Base-by-base conservation (phyloP, 2,113 vertebrate genomes). In the Cinclus mexicanus region DNA sequence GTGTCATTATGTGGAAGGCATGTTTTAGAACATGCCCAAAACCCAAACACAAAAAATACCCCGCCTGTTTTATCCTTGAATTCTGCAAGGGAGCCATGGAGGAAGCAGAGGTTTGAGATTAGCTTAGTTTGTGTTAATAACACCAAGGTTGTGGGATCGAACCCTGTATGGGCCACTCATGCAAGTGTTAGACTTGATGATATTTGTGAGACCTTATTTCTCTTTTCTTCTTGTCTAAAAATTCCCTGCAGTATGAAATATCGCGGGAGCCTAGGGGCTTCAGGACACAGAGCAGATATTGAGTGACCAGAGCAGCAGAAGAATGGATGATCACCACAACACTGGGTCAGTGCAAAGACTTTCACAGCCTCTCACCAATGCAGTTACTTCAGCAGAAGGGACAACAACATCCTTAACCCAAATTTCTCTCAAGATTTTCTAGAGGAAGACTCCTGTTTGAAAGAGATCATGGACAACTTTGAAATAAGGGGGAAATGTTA, bases 151-250 rank as follows among this genome's bases (percentile, higher is more conserved):
- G 33, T 69, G 37, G 53, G 53, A 31, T 31, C 21, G 20, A 22
- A 31, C 11, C 9, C 16, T 50, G 21, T 42, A 18, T 42, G 18
- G 46, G 39, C 8, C 22, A 39, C 24, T 61, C 28, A 46, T 53
- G 33, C 37, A 68, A 52, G 12, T 39, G n/a, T 16, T 53, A 23
- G 39, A 39, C 23, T 39, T 61, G 19, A 39, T 46, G 37, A 46
- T 23, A 10, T 31, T 69, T 61, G 14, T 61, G 64, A 69, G 12
- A 60, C 14, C 39, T 95, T 53, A 57, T 61, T 85, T 90, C 22
- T 89, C 67, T 65, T 67, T 52, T 91, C 79, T 79, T 77, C 71
- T 88, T 92, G n/a, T 90, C 42, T 68, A 67, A 90, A 77, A 90
- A 35, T 90, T 81, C 60, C 82, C 33, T 89, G 11, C 61, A 96